phyloP scores from a whole-genome alignment of 2,113 vertebrate species.

The Mellivora capensis region DNA sequence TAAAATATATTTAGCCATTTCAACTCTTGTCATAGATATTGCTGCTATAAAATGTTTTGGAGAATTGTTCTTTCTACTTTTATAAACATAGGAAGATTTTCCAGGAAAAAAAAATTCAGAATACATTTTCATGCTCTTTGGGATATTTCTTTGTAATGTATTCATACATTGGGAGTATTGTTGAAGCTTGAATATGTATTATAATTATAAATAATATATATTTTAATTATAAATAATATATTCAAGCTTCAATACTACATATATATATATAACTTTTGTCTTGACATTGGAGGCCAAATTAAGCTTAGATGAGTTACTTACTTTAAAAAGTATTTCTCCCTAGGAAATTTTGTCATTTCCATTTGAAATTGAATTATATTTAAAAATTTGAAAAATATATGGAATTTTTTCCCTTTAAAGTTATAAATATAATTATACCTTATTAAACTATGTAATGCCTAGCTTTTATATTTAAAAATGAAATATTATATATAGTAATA shows the following conservation, averaged over 20 bases:
- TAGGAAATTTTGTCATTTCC: not conserved
- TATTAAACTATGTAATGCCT: not conserved
- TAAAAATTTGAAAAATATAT: not conserved
- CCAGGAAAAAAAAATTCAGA: not conserved
- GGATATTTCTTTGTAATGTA: not conserved
- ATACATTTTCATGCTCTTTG: not conserved
- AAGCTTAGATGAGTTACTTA: not conserved
- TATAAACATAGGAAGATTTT: not conserved
- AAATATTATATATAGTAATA: not conserved
- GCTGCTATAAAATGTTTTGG: not conserved
- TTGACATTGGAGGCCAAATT: not conserved
- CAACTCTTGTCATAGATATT: not conserved
- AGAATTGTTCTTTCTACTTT: not conserved
- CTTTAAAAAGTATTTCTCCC: not conserved
- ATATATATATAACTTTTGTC: not conserved
- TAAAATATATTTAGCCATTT: not conserved
- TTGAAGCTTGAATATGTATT: not conserved
- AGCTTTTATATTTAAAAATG: not conserved
- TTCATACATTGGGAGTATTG: not conserved
- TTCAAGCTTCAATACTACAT: not conserved
- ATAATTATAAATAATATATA: not conserved
- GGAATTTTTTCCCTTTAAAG: not conserved
- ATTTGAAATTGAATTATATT: not conserved
- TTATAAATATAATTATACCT: not conserved
- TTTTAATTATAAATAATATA: not conserved